A percentile compares a stretch with the other conserved stretches of the same genome.
Evolutionary conservation across 1,140 invertebrate species (phyloP).

Genomic region (Frieseomelitta varia): DNA sequence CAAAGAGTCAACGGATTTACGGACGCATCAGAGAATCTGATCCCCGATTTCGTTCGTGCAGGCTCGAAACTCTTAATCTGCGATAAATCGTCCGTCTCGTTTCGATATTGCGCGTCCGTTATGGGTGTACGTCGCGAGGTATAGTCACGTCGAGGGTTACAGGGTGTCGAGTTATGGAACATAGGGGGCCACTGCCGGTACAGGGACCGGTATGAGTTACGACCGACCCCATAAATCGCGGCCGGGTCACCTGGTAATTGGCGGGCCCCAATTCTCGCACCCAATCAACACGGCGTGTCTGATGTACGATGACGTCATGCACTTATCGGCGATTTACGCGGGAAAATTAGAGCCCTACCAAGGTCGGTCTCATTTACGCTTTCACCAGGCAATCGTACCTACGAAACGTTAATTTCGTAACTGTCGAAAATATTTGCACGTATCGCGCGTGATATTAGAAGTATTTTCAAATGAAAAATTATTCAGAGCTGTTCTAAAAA

Average conservation of each 20-base stretch:
- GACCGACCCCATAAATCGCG: conserved; percentile 77
- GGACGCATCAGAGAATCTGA: no score
- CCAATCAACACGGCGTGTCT: conserved; percentile 72
- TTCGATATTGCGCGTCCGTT: conserved; percentile 49
- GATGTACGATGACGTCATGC: conserved; percentile 76
- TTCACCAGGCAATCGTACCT: no score
- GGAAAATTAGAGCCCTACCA: conserved; percentile 69
- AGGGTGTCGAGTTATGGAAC: conserved; percentile 70
- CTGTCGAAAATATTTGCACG: no score
- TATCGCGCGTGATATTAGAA: no score
- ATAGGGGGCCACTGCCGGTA: conserved; percentile 45
- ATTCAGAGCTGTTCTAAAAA: no score
- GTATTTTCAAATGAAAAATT: no score
- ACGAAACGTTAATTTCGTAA: no score
- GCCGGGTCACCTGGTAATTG: conserved; percentile 74
- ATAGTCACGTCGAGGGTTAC: conserved; percentile 55
- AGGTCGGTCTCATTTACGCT: conserved; percentile 26
- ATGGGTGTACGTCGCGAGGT: conserved; percentile 43
- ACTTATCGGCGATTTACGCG: conserved; percentile 76
- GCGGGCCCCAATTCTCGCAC: conserved; percentile 77
- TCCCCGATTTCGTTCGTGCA: background rate
- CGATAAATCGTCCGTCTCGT: conserved; percentile 67
- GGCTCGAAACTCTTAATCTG: conserved; percentile 26
- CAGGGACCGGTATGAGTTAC: conserved; percentile 70
- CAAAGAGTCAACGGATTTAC: background rate